Percentiles rank a stretch among this genome's conserved stretches.
phyloP scores from a whole-genome alignment of 2,888 invertebrate species.

The Dasysyrphus tricinctus region DNA sequence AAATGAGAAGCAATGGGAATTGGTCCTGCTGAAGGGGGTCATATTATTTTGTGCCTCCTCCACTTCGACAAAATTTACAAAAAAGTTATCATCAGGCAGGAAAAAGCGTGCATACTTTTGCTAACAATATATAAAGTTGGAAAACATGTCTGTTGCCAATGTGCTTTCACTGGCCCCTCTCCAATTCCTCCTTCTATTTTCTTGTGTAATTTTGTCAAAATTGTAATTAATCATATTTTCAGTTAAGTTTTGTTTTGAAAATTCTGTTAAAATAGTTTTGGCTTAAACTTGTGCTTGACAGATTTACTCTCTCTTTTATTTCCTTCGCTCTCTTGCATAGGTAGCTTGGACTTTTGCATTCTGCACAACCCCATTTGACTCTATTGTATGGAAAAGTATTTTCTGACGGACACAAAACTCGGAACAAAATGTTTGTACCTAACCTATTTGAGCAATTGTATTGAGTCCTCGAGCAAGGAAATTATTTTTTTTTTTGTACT shows the following conservation, averaged over 20 bases:
- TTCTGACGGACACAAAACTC: conserved; percentile 13
- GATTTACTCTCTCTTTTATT: conserved; percentile 32
- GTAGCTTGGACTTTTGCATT: conserved; percentile 42
- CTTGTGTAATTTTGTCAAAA: conserved; percentile 56
- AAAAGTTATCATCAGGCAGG: conserved; percentile 4
- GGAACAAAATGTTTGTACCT: conserved; percentile 1
- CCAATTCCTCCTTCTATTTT: neutral
- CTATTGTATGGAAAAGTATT: neutral
- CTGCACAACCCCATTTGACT: neutral
- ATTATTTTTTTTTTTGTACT: conserved; percentile 3
- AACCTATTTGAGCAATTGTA: conserved; percentile 38
- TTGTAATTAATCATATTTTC: conserved; percentile 73
- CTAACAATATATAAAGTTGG: conserved; percentile 42
- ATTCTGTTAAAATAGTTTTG: conserved; percentile 62
- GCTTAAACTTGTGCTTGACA: conserved; percentile 59
- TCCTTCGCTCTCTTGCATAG: neutral
- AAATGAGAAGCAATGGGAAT: conserved; percentile 18
- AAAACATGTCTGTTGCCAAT: conserved; percentile 52
- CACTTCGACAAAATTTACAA: neutral
- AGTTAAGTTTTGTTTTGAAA: conserved; percentile 62
- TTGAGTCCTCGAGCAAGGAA: conserved; percentile 20
- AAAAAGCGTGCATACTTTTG: conserved; percentile 7
- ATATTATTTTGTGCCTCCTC: neutral
- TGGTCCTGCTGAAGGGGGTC: conserved; percentile 10
- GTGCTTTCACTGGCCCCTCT: conserved; percentile 13